Percentiles rank a stretch among this genome's conserved stretches.
These are phyloP conservation scores for Nycteola revayana DNA, from an alignment of 2,888 invertebrate genomes.

Conservation along the genomic window DNA sequence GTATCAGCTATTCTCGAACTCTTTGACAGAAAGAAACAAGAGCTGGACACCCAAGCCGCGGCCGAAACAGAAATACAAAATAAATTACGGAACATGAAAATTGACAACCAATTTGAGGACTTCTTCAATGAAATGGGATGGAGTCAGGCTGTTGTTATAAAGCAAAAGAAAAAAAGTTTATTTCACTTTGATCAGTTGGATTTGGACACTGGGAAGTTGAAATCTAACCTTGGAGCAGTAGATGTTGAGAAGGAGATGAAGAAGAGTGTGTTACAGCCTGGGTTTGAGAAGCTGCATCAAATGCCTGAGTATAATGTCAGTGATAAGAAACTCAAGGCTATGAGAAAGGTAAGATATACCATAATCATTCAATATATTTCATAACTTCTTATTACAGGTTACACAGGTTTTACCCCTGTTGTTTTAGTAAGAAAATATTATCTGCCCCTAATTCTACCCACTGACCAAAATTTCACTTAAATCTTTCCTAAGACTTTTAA, in stretches of 20 bases:
- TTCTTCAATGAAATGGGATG: constrained; percentile 72
- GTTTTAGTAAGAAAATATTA: too few species aligned
- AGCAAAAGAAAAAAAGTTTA: constrained; percentile 43
- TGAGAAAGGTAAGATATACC: constrained; percentile 77
- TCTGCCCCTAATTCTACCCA: too few species aligned
- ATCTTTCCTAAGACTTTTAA: too few species aligned
- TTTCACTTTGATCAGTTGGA: constrained; percentile 68
- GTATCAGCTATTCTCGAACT: constrained; percentile 50
- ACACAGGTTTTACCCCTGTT: too few species aligned
- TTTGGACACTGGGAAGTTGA: constrained; percentile 62
- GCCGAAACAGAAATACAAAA: constrained; percentile 54
- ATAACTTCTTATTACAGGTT: too few species aligned
- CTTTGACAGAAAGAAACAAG: constrained; percentile 60
- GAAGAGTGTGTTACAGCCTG: constrained; percentile 84
- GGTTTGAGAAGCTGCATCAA: constrained; percentile 84
- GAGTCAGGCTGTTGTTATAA: constrained; percentile 52
- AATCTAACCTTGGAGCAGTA: constrained; percentile 62
- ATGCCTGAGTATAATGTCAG: constrained; percentile 83
- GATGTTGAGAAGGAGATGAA: constrained; percentile 82
- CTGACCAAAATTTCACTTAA: too few species aligned
- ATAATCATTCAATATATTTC: too few species aligned
- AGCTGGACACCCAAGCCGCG: constrained; percentile 48
- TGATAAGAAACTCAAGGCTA: constrained; percentile 78
- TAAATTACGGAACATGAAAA: constrained; percentile 58
- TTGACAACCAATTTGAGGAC: constrained; percentile 56